These are phyloP conservation scores for Aradophagus sp. DNA, from an alignment of 1,140 invertebrate genomes.

Conservation along the genomic window DNA sequence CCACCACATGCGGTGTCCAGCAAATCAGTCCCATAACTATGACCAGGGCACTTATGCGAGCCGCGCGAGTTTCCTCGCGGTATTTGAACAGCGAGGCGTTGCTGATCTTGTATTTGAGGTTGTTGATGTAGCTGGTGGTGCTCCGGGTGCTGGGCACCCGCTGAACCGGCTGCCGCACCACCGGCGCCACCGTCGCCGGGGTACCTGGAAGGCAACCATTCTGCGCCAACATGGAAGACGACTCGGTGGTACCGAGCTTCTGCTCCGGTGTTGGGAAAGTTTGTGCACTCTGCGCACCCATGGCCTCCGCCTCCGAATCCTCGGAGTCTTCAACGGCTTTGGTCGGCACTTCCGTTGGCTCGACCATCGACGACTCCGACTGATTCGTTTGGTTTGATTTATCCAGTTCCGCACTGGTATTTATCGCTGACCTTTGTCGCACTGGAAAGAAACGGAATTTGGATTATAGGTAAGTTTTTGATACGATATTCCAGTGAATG, in stretches of 20 bases:
- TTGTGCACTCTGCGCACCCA: not conserved
- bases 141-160: constrained; percentile 68
- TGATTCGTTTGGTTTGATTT: no score
- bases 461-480: no score
- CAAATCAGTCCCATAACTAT: constrained; percentile 83
- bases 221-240: constrained; percentile 27
- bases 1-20: constrained; percentile 80
- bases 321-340: not conserved
- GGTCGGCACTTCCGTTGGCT: not conserved
- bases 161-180: constrained; percentile 68
- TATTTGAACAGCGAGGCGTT: constrained; percentile 89
- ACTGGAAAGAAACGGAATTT: no score
- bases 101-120: constrained; percentile 83
- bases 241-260: constrained; percentile 15
- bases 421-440: no score
- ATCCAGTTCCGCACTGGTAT: no score
- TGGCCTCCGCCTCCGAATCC: constrained; percentile 1
- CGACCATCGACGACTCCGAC: constrained; percentile 1
- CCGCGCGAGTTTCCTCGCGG: constrained; percentile 86
- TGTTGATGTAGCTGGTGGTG: constrained; percentile 79
- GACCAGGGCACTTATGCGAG: constrained; percentile 83
- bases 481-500: no score
- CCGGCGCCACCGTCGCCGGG: constrained; percentile 74
- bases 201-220: constrained; percentile 21
- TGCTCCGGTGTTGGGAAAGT: not conserved